Percentiles rank a stretch among this genome's conserved stretches.
Evolutionary conservation across 1,140 invertebrate species (phyloP).

Genomic region (Lepidotrigona ventralis): DNA sequence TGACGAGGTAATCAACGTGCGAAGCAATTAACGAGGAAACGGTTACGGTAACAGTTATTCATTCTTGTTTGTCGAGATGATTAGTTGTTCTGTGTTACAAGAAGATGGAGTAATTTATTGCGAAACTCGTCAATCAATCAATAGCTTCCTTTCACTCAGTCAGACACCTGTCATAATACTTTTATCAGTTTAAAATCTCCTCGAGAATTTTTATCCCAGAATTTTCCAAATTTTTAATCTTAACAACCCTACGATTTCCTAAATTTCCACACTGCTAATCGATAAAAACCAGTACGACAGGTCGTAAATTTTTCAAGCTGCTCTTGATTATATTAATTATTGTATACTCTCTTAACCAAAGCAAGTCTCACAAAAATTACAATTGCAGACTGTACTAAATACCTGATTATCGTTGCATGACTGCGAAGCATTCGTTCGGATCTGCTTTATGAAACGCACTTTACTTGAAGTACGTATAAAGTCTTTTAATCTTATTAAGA

Average conservation of each 20-base stretch:
- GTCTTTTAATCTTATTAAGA: neutral
- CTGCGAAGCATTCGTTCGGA: conserved; percentile 17
- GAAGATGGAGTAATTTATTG: neutral
- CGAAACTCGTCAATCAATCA: conserved; percentile 13
- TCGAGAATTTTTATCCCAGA: neutral
- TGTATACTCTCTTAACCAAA: neutral
- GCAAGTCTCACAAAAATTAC: conserved; percentile 10
- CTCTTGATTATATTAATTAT: neutral
- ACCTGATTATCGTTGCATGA: conserved; percentile 63
- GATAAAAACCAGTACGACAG: too few relatives aligned
- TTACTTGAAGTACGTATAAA: neutral
- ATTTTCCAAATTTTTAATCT: neutral
- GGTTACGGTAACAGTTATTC: conserved; percentile 36
- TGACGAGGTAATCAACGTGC: conserved; percentile 18
- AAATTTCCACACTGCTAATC: too few relatives aligned
- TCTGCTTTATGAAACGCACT: neutral
- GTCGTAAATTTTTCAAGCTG: neutral
- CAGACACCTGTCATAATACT: neutral
- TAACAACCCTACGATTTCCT: neutral
- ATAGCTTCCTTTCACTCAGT: neutral
- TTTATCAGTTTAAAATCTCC: too few relatives aligned
- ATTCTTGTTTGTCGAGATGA: conserved; percentile 7
- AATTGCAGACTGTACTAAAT: conserved; percentile 57
- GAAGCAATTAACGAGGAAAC: conserved; percentile 48
- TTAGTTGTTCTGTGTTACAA: neutral